A percentile compares a stretch with the other conserved stretches of the same genome.
Evolutionary conservation across 2,888 invertebrate species (phyloP).

Genomic region (Orchesellides sinensis): DNA sequence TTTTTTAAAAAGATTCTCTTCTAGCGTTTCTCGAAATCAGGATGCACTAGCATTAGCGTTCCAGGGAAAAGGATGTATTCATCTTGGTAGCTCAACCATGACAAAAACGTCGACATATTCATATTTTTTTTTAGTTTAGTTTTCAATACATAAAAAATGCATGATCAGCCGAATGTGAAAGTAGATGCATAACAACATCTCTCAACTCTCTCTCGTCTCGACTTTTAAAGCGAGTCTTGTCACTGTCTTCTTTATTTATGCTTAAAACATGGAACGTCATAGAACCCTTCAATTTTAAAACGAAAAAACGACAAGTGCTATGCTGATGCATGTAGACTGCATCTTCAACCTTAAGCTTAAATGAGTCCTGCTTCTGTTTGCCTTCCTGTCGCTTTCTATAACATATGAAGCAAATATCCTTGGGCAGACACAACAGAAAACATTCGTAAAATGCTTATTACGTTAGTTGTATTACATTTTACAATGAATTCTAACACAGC

Average conservation of each 20-base stretch:
- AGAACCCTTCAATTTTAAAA: constrained; percentile 39
- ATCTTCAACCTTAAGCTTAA: not conserved
- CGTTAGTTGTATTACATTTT: constrained; percentile 3
- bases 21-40: not conserved
- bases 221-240: constrained; percentile 34
- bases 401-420: constrained; percentile 38
- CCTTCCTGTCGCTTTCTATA: constrained; percentile 44
- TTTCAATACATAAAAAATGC: constrained; percentile 48
- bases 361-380: constrained; percentile 15
- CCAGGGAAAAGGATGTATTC: constrained; percentile 47
- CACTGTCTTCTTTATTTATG: constrained; percentile 41
- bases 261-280: constrained; percentile 18
- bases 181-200: constrained; percentile 28
- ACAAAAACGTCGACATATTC: constrained; percentile 49
- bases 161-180: constrained; percentile 63
- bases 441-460: constrained; percentile 46
- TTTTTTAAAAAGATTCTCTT: constrained; percentile 31
- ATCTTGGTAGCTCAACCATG: constrained; percentile 48
- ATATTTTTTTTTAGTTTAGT: constrained; percentile 17
- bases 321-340: not conserved
- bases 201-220: not conserved
- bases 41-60: constrained; percentile 20
- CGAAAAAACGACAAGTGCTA: constrained; percentile 32
- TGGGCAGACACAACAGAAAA: constrained; percentile 40
- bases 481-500: constrained; percentile 44